Conservation (phyloP, 2,888 invertebrate species). For the Acanthosepion pharaonis region DNA sequence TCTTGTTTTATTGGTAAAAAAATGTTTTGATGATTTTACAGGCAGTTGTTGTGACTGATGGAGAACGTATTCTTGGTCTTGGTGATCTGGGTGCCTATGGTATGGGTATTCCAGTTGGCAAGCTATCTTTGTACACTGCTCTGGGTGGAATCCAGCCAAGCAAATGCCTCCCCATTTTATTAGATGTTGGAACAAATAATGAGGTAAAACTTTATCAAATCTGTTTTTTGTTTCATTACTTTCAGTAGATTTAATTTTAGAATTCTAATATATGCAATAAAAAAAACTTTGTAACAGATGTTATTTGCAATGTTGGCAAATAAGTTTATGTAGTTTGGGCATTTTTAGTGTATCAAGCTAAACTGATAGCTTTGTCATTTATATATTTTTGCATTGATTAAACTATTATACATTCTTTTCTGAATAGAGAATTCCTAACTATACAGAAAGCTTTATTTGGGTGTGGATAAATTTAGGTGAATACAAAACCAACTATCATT, state of each 20-base stretch:
- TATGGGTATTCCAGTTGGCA: slow-evolving; percentile 99
- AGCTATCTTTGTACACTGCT: slow-evolving; percentile 96
- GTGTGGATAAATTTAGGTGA: too few species aligned
- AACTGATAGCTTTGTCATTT: too few species aligned
- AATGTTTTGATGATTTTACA: slow-evolving; percentile 51
- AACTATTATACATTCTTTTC: too few species aligned
- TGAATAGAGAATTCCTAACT: too few species aligned
- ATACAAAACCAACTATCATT: too few species aligned
- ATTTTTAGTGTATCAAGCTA: too few species aligned
- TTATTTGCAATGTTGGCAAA: too few species aligned
- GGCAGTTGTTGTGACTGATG: slow-evolving; percentile 92
- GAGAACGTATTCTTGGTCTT: slow-evolving; percentile 96
- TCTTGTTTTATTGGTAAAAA: background rate
- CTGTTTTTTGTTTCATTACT: background rate
- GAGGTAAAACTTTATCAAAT: slow-evolving; percentile 77
- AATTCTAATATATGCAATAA: too few species aligned
- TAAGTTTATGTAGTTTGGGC: too few species aligned
- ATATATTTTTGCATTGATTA: too few species aligned
- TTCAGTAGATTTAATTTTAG: background rate
- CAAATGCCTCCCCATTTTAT: slow-evolving; percentile 92
- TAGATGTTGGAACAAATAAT: slow-evolving; percentile 95
- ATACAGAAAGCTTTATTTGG: too few species aligned
- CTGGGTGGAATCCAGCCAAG: slow-evolving; percentile 96
- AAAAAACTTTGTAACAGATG: too few species aligned
- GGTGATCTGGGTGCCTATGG: slow-evolving; percentile 98